Evolutionary conservation across 1,140 invertebrate species (phyloP).

Genomic region (Bradynema listronoti): DNA sequence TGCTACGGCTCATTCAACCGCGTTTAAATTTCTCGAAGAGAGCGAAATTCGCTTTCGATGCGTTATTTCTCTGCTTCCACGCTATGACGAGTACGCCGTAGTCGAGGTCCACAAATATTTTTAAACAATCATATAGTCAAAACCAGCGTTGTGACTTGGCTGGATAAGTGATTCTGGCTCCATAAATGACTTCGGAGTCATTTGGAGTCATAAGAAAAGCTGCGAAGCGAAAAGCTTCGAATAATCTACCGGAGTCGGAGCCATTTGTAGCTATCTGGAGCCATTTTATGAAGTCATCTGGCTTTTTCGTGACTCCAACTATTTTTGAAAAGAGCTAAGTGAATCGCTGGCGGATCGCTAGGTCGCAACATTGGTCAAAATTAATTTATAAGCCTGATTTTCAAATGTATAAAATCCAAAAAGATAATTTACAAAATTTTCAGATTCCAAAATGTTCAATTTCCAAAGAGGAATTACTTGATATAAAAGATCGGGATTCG

Average conservation of each 20-base stretch:
- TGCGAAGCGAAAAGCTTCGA: too few species aligned
- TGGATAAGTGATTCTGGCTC: too few species aligned
- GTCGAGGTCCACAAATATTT: not conserved
- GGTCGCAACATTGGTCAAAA: too few species aligned
- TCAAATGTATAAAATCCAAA: not conserved
- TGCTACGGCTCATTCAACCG: not conserved
- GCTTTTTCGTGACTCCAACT: too few species aligned
- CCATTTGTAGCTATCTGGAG: too few species aligned
- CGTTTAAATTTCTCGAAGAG: constrained; percentile 9
- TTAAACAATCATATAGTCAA: not conserved
- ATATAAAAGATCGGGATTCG: too few species aligned
- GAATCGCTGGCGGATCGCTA: too few species aligned
- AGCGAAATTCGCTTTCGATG: constrained; percentile 2
- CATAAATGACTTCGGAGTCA: too few species aligned
- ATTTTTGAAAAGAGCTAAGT: too few species aligned
- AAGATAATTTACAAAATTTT: constrained; percentile 1
- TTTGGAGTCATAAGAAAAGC: too few species aligned
- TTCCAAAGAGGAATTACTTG: constrained; percentile 4
- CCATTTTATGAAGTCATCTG: too few species aligned
- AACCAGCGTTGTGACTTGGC: not conserved
- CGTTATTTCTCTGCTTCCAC: not conserved
- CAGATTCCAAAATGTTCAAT: constrained; percentile 5
- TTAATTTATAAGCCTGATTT: not conserved
- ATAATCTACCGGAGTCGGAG: too few species aligned
- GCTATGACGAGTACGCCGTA: not conserved